Evolutionary conservation across 2,888 invertebrate genomes (phyloP).

Genomic region (Drosophila nr. perissopoda): DNA sequence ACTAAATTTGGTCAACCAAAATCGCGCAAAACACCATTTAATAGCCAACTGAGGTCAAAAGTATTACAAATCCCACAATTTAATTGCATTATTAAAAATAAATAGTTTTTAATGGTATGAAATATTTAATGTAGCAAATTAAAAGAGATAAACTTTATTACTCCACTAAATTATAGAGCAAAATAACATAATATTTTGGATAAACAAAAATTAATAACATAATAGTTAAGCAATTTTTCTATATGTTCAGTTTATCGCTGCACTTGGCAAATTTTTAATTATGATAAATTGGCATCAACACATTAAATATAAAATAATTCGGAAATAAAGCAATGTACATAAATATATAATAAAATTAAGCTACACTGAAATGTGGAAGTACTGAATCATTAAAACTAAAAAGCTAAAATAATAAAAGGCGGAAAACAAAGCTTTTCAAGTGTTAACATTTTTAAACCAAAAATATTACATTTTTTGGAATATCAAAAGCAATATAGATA

Average conservation of each 20-base stretch:
- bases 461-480: neutral
- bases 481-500: neutral
- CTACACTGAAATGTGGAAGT: accelerated
- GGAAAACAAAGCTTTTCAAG: neutral
- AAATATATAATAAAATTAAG: neutral
- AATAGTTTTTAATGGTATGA: slow-evolving; percentile 24
- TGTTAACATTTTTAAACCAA: neutral
- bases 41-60: slow-evolving; percentile 12
- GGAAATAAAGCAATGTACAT: neutral
- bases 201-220: neutral
- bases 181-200: neutral
- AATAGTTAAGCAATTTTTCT: neutral
- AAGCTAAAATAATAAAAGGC: neutral
- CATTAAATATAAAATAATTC: neutral
- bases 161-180: neutral
- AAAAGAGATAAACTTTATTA: neutral
- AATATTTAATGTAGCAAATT: slow-evolving; percentile 21
- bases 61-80: slow-evolving; percentile 22
- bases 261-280: neutral
- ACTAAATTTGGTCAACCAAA: slow-evolving; percentile 51
- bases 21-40: slow-evolving; percentile 29
- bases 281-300: neutral
- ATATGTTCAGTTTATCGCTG: neutral
- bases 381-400: neutral
- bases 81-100: slow-evolving; percentile 28